phyloP scores from a whole-genome alignment of 2,113 vertebrate genomes.

The Phaethon lepturus region DNA sequence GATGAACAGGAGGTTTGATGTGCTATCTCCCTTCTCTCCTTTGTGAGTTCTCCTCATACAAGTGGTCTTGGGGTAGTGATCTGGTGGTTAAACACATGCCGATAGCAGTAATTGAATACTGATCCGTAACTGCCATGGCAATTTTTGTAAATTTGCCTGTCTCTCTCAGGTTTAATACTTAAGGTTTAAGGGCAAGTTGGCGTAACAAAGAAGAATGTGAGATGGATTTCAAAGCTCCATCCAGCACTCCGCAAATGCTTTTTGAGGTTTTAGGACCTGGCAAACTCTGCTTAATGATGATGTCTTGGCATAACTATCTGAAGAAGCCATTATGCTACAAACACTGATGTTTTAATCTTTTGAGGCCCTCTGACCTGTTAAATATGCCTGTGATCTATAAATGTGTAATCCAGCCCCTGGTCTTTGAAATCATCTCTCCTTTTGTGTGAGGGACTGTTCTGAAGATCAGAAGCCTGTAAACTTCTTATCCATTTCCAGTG shows the following conservation, averaged over 20 bases:
- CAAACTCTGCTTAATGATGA: background rate
- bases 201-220: background rate
- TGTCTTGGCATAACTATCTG: conserved; percentile 8
- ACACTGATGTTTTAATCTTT: conserved; percentile 40
- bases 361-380: conserved; percentile 46
- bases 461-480: conserved; percentile 39
- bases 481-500: conserved; percentile 15
- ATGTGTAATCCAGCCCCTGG: background rate
- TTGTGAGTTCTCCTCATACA: background rate
- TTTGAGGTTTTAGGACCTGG: conserved; percentile 39
- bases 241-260: background rate
- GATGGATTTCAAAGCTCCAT: conserved; percentile 22
- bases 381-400: conserved; percentile 39
- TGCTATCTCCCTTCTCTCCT: background rate
- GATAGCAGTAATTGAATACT: background rate
- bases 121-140: background rate
- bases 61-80: background rate
- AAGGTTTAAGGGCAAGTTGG: background rate
- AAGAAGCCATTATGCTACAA: conserved; percentile 16
- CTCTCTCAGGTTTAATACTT: background rate
- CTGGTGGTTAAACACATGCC: background rate
- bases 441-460: conserved; percentile 17
- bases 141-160: background rate
- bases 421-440: conserved; percentile 47
- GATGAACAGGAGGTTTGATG: background rate